Evolutionary conservation across 2,113 vertebrate genomes (phyloP).

Genomic region (Copsychus sechellarum): DNA sequence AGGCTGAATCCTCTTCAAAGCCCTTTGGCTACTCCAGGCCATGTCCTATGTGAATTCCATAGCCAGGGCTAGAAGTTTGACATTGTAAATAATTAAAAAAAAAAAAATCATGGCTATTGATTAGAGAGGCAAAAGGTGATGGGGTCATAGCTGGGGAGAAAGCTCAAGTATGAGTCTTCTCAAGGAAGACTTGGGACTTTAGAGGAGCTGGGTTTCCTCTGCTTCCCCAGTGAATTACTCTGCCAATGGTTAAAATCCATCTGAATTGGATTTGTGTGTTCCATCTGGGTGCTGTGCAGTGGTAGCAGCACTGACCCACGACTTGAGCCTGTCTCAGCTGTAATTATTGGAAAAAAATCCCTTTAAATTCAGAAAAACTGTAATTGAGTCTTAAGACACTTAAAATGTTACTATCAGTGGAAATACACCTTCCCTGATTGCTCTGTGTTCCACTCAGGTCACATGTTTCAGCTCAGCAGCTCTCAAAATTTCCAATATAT

Average conservation of each 20-base stretch:
- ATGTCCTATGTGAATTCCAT: not conserved
- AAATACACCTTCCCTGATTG: not conserved
- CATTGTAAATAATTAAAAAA: not conserved
- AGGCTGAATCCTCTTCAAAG: not conserved
- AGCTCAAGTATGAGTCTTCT: not conserved
- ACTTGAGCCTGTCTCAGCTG: not conserved
- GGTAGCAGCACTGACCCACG: not conserved
- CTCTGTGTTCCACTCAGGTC: not conserved
- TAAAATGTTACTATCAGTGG: not conserved
- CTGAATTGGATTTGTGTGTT: not conserved
- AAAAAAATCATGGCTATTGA: not conserved
- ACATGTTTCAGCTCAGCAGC: constrained; percentile 25
- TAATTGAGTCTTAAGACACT: not conserved
- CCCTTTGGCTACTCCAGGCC: not conserved
- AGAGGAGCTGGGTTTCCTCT: not conserved
- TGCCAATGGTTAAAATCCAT: not conserved
- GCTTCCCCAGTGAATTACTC: not conserved
- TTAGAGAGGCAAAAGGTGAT: not conserved
- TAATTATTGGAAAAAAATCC: not conserved
- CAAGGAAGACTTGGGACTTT: not conserved
- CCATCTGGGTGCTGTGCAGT: not conserved
- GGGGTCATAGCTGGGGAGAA: not conserved
- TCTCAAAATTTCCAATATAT: not conserved
- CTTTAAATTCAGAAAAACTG: not conserved
- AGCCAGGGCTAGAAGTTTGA: not conserved